Evolutionary conservation across 2,888 invertebrate species (phyloP), one percentile per base, ranked within the genome.

Genomic region (Epirrhoe tristata): DNA sequence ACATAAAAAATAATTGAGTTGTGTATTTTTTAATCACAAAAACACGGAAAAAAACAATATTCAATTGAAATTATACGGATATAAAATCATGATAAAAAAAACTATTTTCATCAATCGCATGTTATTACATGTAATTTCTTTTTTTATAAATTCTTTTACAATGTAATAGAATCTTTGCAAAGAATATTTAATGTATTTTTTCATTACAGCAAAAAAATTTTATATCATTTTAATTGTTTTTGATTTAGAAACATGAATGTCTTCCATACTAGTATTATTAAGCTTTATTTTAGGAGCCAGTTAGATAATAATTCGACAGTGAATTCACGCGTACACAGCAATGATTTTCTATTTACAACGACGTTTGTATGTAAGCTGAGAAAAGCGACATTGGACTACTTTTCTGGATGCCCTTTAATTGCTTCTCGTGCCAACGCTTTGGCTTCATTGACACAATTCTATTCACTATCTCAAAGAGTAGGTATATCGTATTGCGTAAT

Each of bases 401-500:
- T 77, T 75, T 81, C 74, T 75, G 75, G 67, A 73, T 74, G 82
- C 83, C 83, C 84, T 81, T 82, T 81, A 82, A 83, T 83, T 81
- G 80, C 77, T 77, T 76, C 78, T 77, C 76, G 82, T 85, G 85
- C 86, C 85, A 85, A 80, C 79, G 75, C 71, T 81, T 74, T 76
- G 77, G 82, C 77, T 83, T 79, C 86, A 86, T 87, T 87, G 88
- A 86, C 87, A 87, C 83, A 83, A 77, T 86, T 86, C 78, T 81
- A 77, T 86, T 84, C 77, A 81, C 78, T 82, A 79, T 82, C 83
- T 79, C 73, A 75, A 77, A 78, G 69, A 72, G 68, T 64, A 58
- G 43, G 43, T 67, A 66, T 68, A 68, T 63, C 75, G 70, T 58
- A 72, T 85, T 84, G 82, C 81, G 81, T 81, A 81, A 83, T 79